phyloP scores from a whole-genome alignment of 2,888 invertebrate species.

The Diloba caeruleocephala region DNA sequence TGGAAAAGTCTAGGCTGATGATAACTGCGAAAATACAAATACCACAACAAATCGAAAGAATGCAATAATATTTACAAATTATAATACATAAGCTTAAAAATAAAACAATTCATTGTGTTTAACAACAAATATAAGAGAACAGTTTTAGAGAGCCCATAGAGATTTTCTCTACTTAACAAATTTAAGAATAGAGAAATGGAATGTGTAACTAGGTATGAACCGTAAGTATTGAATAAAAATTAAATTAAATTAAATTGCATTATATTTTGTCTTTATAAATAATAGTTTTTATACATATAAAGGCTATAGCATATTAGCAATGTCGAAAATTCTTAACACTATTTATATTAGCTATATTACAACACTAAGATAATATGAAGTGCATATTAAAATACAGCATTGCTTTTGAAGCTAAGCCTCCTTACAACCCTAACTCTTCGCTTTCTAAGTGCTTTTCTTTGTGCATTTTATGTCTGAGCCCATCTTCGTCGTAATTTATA shows the following conservation, averaged over 20 bases:
- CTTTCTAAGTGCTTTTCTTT: conserved; percentile 15
- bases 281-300: conserved; percentile 1
- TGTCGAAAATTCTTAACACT: conserved; percentile 25
- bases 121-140: conserved; percentile 4
- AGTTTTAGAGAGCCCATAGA: conserved; percentile 17
- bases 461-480: neutral
- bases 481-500: neutral
- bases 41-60: conserved; percentile 2
- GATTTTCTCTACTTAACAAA: conserved; percentile 13
- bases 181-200: conserved; percentile 40
- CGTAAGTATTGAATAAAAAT: conserved; percentile 2
- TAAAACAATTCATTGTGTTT: conserved; percentile 21
- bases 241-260: conserved; percentile 2
- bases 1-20: no score
- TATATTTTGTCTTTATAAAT: conserved; percentile 4
- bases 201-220: conserved; percentile 31
- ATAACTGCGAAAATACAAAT: no score
- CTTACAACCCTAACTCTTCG: conserved; percentile 26
- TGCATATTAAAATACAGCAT: conserved; percentile 40
- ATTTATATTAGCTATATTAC: conserved; percentile 17
- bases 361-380: conserved; percentile 24
- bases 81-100: conserved; percentile 53
- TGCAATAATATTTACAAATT: conserved; percentile 23
- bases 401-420: conserved; percentile 52
- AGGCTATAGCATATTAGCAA: conserved; percentile 27